Percentiles rank a stretch among this genome's conserved stretches.
These are phyloP conservation scores for Mus spretus DNA, from an alignment of 2,797 vertebrate genomes.

Conservation along the genomic window DNA sequence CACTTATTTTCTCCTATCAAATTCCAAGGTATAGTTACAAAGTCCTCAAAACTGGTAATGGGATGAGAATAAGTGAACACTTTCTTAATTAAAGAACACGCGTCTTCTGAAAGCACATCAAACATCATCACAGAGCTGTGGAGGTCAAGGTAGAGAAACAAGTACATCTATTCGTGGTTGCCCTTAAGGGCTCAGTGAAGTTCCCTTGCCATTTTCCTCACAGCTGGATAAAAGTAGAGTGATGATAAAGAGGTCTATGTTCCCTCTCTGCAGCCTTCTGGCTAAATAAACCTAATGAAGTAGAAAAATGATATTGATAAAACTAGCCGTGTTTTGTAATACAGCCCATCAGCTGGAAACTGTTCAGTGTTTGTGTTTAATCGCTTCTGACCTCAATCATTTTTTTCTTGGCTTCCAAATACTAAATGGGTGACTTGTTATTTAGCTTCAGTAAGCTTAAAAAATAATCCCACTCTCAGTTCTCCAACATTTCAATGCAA, in stretches of 20 bases:
- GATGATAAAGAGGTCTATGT: constrained; percentile 52
- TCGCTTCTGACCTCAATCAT: constrained; percentile 79
- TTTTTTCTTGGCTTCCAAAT: neutral
- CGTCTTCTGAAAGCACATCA: constrained; percentile 43
- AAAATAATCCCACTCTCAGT: constrained; percentile 20
- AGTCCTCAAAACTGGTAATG: neutral
- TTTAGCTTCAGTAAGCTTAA: constrained; percentile 59
- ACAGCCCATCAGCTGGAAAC: constrained; percentile 64
- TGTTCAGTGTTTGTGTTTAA: constrained; percentile 80
- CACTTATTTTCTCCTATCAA: neutral
- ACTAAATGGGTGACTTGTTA: constrained; percentile 74
- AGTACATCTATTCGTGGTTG: constrained; percentile 18
- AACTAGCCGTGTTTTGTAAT: constrained; percentile 66
- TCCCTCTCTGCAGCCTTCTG: neutral
- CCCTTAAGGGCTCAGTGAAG: constrained; percentile 63
- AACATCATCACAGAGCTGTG: constrained; percentile 13
- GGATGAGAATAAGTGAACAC: neutral
- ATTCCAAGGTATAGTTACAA: neutral
- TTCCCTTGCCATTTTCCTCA: constrained; percentile 78
- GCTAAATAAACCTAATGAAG: constrained; percentile 84
- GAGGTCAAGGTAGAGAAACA: constrained; percentile 51
- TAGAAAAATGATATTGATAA: constrained; percentile 84
- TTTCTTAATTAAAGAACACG: constrained; percentile 66
- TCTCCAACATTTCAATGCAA: neutral
- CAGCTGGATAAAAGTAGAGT: constrained; percentile 65